Evolutionary conservation across 2,888 invertebrate genomes (phyloP), one percentile per base, ranked within the genome.

Genomic region (Eurytoma californica): DNA sequence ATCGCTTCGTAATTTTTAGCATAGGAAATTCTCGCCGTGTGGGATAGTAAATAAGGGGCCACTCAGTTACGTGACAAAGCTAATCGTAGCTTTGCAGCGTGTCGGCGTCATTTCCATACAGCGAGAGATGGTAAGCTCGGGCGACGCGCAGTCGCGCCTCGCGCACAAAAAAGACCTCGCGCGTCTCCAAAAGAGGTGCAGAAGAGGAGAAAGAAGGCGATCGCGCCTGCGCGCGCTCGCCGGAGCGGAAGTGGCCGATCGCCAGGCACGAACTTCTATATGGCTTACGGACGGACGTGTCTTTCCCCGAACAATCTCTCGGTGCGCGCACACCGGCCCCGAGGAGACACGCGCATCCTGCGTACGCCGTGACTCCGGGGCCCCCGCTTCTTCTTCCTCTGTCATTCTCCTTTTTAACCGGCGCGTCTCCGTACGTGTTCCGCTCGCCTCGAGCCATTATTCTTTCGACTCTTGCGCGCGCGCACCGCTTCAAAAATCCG

Each of bases 291-390:
- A 78, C 72, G 75, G 18, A 82, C 83, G 82, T 82, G 83, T 85
- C 84, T 85, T 84, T 85, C 85, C 55, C 82, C 80, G 83, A 84
- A 84, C 84, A 82, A 84, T 86, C 85, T 87, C 82, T 86, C 82
- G 70, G 78, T 39, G 53, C 63, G 30, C 80, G 72, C 30, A n/a
- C 47, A n/a, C 28, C 9, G 39, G 9, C 9, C 81, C 67, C 79
- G 82, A 86, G 87, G 88, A 88, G 88, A 87, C 88, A 89, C 89
- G 89, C 88, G 88, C 89, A 89, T 89, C 89, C 89, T 89, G 89
- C 85, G 83, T 84, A 81, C 84, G 84, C 86, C 89, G 89, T 89
- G 89, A 89, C 87, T 85, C 86, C 87, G 85, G 86, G 88, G 83
- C 84, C 72, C 51, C 67, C 77, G 66, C 80, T 69, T 55, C 69